Conservation (phyloP, 2,888 invertebrate species). For the Caenorhabditis sp. region DNA sequence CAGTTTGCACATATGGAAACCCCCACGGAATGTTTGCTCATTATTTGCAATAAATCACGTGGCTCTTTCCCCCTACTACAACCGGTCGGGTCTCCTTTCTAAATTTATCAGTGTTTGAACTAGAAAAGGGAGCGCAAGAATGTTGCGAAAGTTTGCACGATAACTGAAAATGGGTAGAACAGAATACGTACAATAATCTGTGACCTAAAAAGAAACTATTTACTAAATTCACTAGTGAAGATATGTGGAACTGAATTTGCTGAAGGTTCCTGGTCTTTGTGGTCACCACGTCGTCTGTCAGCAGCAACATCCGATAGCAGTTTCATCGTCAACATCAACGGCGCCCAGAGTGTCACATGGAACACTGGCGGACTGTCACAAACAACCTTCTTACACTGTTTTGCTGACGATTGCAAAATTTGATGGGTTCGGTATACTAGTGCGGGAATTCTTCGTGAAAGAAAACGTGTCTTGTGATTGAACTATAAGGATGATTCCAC, state of each 20-base stretch:
- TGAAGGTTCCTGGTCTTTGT: conserved; percentile 35
- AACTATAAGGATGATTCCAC: conserved; percentile 10
- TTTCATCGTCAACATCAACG: conserved; percentile 50
- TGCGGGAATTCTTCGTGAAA: neutral
- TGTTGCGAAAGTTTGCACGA: conserved; percentile 14
- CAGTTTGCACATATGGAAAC: conserved; percentile 25
- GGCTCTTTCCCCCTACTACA: conserved; percentile 30
- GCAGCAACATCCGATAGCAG: conserved; percentile 32
- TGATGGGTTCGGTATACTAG: conserved; percentile 24
- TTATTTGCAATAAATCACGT: conserved; percentile 60
- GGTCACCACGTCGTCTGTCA: conserved; percentile 38
- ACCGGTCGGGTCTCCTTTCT: conserved; percentile 43
- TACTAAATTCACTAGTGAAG: neutral
- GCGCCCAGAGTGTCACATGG: conserved; percentile 57
- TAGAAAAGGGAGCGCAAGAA: conserved; percentile 26
- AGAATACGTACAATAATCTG: conserved; percentile 26
- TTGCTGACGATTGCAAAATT: conserved; percentile 50
- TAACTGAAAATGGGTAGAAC: neutral
- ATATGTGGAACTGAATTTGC: conserved; percentile 32
- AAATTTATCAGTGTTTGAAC: conserved; percentile 62
- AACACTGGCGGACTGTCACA: conserved; percentile 53
- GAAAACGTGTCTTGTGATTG: conserved; percentile 9
- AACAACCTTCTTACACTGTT: conserved; percentile 62
- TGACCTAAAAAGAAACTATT: neutral
- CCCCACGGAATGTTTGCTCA: conserved; percentile 49